phyloP scores from a whole-genome alignment of 1,140 invertebrate genomes.

The Paracyclopina nana region DNA sequence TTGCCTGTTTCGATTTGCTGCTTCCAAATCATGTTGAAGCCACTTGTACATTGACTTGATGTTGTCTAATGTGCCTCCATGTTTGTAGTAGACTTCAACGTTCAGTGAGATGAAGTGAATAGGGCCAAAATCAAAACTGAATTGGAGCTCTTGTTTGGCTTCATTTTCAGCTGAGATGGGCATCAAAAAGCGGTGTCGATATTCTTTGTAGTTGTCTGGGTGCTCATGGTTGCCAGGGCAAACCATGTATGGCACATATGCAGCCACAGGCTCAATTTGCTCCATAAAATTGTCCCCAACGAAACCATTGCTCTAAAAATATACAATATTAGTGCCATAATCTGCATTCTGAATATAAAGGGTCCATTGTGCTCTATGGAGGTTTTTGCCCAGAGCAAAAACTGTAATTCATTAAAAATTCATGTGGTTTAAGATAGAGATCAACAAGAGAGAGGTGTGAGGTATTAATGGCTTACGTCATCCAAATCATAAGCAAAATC shows the following conservation, averaged over 20 bases:
- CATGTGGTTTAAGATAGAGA: too few species aligned
- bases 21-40: constrained; percentile 56
- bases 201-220: too few species aligned
- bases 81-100: constrained; percentile 86
- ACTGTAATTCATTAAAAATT: too few species aligned
- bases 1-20: constrained; percentile 36
- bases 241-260: constrained; percentile 75
- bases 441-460: neutral
- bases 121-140: constrained; percentile 71
- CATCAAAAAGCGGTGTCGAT: too few species aligned
- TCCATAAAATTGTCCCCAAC: constrained; percentile 78
- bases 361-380: too few species aligned
- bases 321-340: too few species aligned
- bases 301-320: constrained; percentile 38
- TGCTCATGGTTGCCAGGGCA: constrained; percentile 77
- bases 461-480: constrained; percentile 31
- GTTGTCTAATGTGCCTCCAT: constrained; percentile 56
- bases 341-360: too few species aligned
- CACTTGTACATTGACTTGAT: constrained; percentile 80
- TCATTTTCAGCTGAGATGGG: too few species aligned
- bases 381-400: too few species aligned
- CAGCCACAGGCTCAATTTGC: constrained; percentile 64
- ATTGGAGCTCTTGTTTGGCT: too few species aligned
- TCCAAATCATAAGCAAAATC: constrained; percentile 94
- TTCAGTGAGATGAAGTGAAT: constrained; percentile 75